Conservation (phyloP, 1,140 invertebrate species). For the Eupristina koningsbergeri region DNA sequence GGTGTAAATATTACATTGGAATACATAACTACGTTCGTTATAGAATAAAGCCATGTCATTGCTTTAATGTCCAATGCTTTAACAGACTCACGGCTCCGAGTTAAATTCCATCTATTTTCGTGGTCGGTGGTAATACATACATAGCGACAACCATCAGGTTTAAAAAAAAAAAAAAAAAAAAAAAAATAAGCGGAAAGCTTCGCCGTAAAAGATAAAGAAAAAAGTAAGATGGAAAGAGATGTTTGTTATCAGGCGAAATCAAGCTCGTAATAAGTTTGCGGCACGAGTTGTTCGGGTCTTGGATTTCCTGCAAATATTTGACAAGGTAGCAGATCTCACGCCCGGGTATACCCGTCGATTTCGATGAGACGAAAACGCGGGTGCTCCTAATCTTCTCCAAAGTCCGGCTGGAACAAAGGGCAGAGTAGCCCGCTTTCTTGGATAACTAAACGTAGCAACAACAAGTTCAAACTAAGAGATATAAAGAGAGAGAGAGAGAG, state of each 20-base stretch:
- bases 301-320: constrained; percentile 39
- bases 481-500: neutral
- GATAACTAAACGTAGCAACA: neutral
- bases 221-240: neutral
- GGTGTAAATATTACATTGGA: neutral
- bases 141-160: neutral
- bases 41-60: neutral
- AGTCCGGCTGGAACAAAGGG: neutral
- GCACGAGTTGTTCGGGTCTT: neutral
- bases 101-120: neutral
- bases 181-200: neutral
- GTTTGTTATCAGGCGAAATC: neutral
- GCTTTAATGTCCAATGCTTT: neutral
- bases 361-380: constrained; percentile 23
- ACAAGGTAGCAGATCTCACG: neutral
- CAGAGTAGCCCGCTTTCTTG: neutral
- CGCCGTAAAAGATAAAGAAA: neutral
- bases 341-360: neutral
- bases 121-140: no score
- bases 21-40: neutral
- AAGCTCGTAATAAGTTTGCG: neutral
- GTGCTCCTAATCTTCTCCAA: constrained; percentile 16
- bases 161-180: neutral
- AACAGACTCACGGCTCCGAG: neutral
- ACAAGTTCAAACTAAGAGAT: neutral